These are phyloP conservation scores for Natrix natrix DNA, from an alignment of 2,797 vertebrate species.

Conservation along the genomic window DNA sequence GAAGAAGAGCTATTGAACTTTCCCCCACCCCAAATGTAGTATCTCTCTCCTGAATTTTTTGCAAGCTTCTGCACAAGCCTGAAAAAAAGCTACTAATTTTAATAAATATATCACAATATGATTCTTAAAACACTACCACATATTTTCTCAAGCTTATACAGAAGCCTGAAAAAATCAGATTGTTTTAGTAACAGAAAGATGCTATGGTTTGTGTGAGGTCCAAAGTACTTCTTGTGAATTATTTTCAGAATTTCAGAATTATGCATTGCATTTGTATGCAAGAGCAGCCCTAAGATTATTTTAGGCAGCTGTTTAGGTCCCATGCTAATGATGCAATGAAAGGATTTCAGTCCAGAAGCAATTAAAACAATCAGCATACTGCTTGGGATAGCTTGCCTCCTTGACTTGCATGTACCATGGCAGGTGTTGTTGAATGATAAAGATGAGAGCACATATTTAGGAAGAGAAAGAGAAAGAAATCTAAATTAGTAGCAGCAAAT, in stretches of 20 bases:
- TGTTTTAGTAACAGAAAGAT: neutral
- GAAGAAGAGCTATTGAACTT: neutral
- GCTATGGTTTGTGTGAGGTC: neutral
- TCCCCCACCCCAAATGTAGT: neutral
- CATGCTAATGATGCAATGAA: neutral
- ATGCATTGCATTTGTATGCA: neutral
- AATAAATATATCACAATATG: neutral
- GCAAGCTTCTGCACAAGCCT: neutral
- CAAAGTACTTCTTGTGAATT: neutral
- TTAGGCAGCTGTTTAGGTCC: neutral
- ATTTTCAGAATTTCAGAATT: neutral
- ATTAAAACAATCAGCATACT: conserved; percentile 14
- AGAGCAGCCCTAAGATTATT: accelerated
- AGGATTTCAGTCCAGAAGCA: conserved; percentile 11
- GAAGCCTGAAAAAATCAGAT: neutral
- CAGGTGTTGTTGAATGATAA: neutral
- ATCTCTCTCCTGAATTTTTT: neutral
- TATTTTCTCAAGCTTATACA: neutral
- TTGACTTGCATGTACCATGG: neutral
- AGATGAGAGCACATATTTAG: conserved; percentile 6
- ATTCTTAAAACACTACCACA: neutral
- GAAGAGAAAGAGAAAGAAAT: neutral
- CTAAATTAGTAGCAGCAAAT: neutral
- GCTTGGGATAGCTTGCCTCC: conserved; percentile 6
- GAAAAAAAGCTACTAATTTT: neutral